Evolutionary conservation across 2,888 invertebrate genomes (phyloP), one percentile per base, ranked within the genome.

Genomic region (Diloba caeruleocephala): DNA sequence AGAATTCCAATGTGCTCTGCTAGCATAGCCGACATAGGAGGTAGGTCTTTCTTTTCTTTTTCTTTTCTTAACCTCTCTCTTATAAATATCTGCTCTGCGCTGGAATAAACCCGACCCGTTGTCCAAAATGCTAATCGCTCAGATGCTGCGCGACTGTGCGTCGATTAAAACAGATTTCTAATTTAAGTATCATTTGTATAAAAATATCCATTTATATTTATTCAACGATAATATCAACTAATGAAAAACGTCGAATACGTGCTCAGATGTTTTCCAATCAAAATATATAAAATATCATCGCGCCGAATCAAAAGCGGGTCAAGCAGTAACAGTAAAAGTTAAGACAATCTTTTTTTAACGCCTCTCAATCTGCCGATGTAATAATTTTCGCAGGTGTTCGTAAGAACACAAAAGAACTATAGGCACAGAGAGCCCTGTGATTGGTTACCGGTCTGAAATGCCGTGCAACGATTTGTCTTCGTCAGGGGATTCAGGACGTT

Each of bases 291-390:
- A 48, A 55, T 58, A 63, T 69, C 45, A 59, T 59, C 48, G 26
- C 48, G 36, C 39, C 23, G 46, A 42, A 46, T 42, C 25, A 50
- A 38, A 70, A 60, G 50, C 36, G 38, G 67, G 74, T 74, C 74
- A 71, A 53, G 56, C 42, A 53, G 28, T 71, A 71, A 71, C 74
- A 54, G 71, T 71, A 66, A 58, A 72, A 63, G 26, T 69, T 49
- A 53, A 59, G 42, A 44, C 46, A 59, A 57, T 52, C 61, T 59
- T 57, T 71, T 53, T 63, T 50, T 59, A 57, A 62, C 56, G 52
- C 58, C 39, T 42, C 48, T 7, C 41, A 36, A 37, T 43, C 29
- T 28, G 12, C 25, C 26, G 54, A 37, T 34, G 38, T 7, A 9
- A 43, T 46, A 36, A 45, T 43, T 38, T 53, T 38, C 13, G 42